These are phyloP conservation scores for Mystacides longicornis DNA, from an alignment of 2,888 invertebrate genomes.

Conservation along the genomic window DNA sequence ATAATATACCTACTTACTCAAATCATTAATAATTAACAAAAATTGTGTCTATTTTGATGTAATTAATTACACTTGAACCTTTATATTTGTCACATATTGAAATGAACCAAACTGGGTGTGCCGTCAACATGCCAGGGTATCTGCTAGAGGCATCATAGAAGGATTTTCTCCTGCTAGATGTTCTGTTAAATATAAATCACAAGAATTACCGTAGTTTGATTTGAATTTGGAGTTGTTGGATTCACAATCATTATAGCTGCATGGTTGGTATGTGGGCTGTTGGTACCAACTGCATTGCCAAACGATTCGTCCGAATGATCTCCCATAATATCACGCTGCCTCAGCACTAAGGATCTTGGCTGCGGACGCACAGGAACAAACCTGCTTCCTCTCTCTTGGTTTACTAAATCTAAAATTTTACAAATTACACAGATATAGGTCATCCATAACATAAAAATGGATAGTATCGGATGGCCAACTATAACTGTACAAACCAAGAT, in stretches of 20 bases:
- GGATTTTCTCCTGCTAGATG: too few relatives aligned
- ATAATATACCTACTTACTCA: too few relatives aligned
- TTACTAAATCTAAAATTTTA: conserved; percentile 27
- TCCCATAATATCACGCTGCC: conserved; percentile 22
- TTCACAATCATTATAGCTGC: conserved; percentile 50
- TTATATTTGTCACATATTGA: too few relatives aligned
- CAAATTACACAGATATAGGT: background rate
- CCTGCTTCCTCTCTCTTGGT: conserved; percentile 45
- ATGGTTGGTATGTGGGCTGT: conserved; percentile 45
- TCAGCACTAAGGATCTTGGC: conserved; percentile 36
- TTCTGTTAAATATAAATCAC: too few relatives aligned
- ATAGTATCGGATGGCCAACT: background rate
- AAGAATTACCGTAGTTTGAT: too few relatives aligned
- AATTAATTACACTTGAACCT: too few relatives aligned
- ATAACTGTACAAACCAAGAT: conserved; percentile 35
- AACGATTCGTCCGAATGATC: conserved; percentile 21
- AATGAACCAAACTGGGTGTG: too few relatives aligned
- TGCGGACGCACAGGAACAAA: conserved; percentile 49
- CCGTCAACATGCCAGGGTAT: too few relatives aligned
- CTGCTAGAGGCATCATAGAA: too few relatives aligned
- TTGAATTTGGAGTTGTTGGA: conserved; percentile 46
- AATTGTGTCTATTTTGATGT: too few relatives aligned
- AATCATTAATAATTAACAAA: too few relatives aligned
- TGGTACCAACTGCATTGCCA: conserved; percentile 31
- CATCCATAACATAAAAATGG: background rate